Evolutionary conservation across 2,113 vertebrate species (phyloP).

Genomic region (Onychostruthus taczanowskii): DNA sequence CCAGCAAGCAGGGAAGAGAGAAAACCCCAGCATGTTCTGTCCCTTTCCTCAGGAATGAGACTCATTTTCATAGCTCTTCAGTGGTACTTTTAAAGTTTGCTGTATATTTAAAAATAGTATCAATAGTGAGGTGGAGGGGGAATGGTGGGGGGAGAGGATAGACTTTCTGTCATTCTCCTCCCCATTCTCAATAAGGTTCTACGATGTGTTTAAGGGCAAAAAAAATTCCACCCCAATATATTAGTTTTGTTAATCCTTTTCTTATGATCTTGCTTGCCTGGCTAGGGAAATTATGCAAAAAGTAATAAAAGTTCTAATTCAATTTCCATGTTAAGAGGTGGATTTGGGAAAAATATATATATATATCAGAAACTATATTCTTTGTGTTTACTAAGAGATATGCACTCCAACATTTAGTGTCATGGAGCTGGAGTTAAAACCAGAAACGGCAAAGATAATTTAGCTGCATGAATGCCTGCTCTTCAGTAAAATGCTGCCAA

Average conservation of each 20-base stretch:
- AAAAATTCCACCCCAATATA: neutral
- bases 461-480: slow-evolving; percentile 69
- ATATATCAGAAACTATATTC: slow-evolving; percentile 5
- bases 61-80: neutral
- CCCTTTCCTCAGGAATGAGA: neutral
- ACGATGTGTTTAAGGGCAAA: neutral
- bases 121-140: neutral
- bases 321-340: slow-evolving; percentile 52
- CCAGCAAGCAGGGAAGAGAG: accelerated
- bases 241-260: slow-evolving; percentile 1
- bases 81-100: neutral
- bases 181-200: neutral
- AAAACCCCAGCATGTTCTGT: accelerated
- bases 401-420: slow-evolving; percentile 52
- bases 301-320: slow-evolving; percentile 62
- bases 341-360: neutral
- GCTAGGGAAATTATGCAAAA: slow-evolving; percentile 49
- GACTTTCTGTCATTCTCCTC: neutral
- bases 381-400: slow-evolving; percentile 67
- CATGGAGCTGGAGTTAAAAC: slow-evolving; percentile 59
- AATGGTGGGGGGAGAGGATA: neutral
- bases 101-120: neutral
- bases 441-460: slow-evolving; percentile 67
- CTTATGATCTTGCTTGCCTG: neutral
- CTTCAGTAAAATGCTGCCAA: slow-evolving; percentile 72